Evolutionary conservation across 2,888 invertebrate species (phyloP), one percentile per base, ranked within the genome.

Genomic region (Apodemia hepburni): DNA sequence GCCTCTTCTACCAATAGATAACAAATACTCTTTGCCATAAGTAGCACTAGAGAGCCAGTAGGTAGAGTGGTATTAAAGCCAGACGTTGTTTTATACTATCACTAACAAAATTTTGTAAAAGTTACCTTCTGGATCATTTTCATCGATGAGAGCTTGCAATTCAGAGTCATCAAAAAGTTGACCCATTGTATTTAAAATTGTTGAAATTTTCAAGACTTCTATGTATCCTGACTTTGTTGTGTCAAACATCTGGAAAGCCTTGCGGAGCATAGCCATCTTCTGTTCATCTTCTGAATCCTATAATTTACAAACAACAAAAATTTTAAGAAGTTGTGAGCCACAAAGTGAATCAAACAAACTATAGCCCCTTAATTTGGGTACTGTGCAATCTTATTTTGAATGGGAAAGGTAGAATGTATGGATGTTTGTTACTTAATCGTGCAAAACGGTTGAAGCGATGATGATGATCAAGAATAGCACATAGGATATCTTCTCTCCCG

Each of bases 201-300:
- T 98, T 70, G 97, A 96, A 81, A 98, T 96, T 86, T 98, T 98
- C 62, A 96, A 90, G 49, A 97, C 97, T 73, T 98, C 97, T 71
- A 98, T 98, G 87, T 96, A 97, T 59, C 98, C 98, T 67, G 95
- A 95, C 91, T 98, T 98, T 73, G 96, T 95, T 71, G 97, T 97
- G 89, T 98, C 98, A 80, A 98, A 98, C 98, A 98, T 98, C 89
- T 97, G 97, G 93, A 98, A 98, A 75, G 98, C 98, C 87, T 97
- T 98, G 81, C 97, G 96, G 93, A 98, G 96, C 89, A 98, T 97
- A 92, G 95, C 95, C 93, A 95, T 94, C 87, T 96, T 96, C 82
- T 96, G 96, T 73, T 95, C 95, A 78, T 96, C 96, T 79, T 95
- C 96, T 65, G 86, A 78, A 70, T 92, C 92, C 92, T 92, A 70